Base-by-base conservation (phyloP, 2,797 vertebrate species). In the Aphelocoma californica region DNA sequence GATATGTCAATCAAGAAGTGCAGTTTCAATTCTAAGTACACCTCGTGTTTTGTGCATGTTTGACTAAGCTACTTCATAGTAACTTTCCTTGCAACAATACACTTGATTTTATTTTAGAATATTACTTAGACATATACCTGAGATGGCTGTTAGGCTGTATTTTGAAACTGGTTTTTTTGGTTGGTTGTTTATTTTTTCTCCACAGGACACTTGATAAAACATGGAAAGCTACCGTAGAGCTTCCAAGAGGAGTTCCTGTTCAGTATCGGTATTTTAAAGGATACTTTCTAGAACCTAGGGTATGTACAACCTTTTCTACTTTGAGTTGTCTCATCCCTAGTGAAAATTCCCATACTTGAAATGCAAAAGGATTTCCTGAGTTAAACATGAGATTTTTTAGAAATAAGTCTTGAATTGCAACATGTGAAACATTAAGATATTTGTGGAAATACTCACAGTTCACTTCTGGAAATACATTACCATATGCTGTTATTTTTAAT, bases 231-330 rank as follows among this genome's bases (percentile, higher is more conserved):
- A 97, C 97, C 2, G 38, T 99, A 94, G 72, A 90, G 61, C 97
- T 99, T 65, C 98, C 97, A 12, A 98, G 90, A 97, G 99, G 98
- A 90, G 88, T 93, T 61, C 97, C 98, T 71, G 84, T 98, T 97
- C 88, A 93, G 13, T 99, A 99, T 96, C 99, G 99, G 42, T 99
- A 99, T 96, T 99, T 99, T 94, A 99, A 98, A 98, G 99, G 99
- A 69, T 98, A 97, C 97, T 98, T 99, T 96, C 93, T 99, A 92
- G 98, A 99, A 96, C 97, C 99, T 62, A 99, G 99, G 99, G 99
- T 99, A 98, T 98, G 98, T 98, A 95, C 70, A 86, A 56, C 58
- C 64, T 83, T 86, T 96, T 91, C 57, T 82, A 4, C 67, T 84
- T 81, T 21, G 62, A 69, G 15, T 53, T 93, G 40, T 4, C 64